These are phyloP conservation scores for Drosophila pullipes DNA, from an alignment of 2,888 invertebrate genomes.

Conservation along the genomic window DNA sequence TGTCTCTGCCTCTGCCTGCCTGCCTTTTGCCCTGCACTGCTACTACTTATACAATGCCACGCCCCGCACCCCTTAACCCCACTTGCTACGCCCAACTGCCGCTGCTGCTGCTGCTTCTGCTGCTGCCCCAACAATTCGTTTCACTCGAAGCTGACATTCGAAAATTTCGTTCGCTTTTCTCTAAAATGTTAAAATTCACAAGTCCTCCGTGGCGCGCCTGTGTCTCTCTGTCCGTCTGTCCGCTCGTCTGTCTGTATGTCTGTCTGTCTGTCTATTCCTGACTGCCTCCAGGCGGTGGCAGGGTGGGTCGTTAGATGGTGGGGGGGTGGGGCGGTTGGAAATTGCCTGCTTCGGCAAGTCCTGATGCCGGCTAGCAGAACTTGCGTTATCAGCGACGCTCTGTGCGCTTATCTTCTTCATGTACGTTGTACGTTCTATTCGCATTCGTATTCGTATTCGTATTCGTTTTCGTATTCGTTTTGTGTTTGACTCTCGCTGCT, in stretches of 20 bases:
- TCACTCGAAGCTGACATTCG: constrained; percentile 75
- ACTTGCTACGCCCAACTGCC: background rate
- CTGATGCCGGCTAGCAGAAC: constrained; percentile 51
- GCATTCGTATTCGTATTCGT: constrained; percentile 16
- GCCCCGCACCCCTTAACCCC: background rate
- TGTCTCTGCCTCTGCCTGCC: constrained; percentile 8
- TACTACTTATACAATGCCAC: constrained; percentile 56
- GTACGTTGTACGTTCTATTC: constrained; percentile 65
- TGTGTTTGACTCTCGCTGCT: constrained; percentile 2
- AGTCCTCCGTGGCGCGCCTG: constrained; percentile 52
- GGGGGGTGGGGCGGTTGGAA: background rate
- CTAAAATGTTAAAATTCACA: constrained; percentile 82
- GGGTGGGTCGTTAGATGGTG: background rate
- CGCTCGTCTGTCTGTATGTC: constrained; percentile 31
- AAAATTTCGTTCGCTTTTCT: constrained; percentile 76
- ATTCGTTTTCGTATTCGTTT: constrained; percentile 6
- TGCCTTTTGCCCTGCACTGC: constrained; percentile 39
- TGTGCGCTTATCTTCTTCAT: constrained; percentile 77
- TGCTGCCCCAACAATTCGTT: constrained; percentile 64
- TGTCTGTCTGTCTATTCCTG: constrained; percentile 40
- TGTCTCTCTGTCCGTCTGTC: constrained; percentile 14
- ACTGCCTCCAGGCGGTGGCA: constrained; percentile 29
- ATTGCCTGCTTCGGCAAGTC: constrained; percentile 4
- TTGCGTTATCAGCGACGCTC: constrained; percentile 73
- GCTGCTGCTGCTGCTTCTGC: constrained; percentile 2